Base-by-base conservation (phyloP, 2,888 invertebrate genomes). In the Tupiocoris notatus region DNA sequence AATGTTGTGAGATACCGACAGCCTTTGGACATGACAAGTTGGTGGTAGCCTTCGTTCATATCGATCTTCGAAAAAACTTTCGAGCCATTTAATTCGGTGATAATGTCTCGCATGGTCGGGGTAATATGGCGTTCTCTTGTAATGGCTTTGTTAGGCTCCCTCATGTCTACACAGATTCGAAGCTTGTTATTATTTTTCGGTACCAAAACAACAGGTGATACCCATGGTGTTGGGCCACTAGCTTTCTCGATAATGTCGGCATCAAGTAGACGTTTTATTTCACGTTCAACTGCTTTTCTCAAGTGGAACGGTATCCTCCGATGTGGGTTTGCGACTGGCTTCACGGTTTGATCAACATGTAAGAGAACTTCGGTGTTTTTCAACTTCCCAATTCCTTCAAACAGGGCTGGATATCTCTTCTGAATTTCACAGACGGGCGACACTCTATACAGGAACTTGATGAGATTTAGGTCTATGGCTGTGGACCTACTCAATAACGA, bases 221-320 rank as follows among this genome's bases (percentile, higher is more conserved):
- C 56, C 67, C 67, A 67, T 2, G 56, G n/a, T 18, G 65, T 65
- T 2, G 65, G 23, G n/a, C 64, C 75, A 1, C 21, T 21, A n/a
- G 21, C 75, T 21, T 66, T 65, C 56, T 75, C 65, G 17, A 75
- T 75, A 12, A 75, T 65, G 16, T 75, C 75, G 7, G 2, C 54
- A 2, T 63, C 21, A 16, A 17, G 9, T 18, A 75, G 17, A 0
- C 23, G 16, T 0, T 59, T 22, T 0, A 66, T 57, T 23, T 58
- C 76, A 3, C 16, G 16, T 21, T 22, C 76, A 12, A 66, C 24
- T 6, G 21, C 1, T 18, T 62, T 61, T 3, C 68, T 1, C 1
- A 62, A 20, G 18, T 70, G 70, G 18, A 58, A 16, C 18, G 64
- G 64, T 2, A 66, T 25, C 20, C 66, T 2, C 20, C 54, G 3